Evolutionary conservation across 2,113 vertebrate genomes (phyloP).

Genomic region (Acrocephalus kingi): DNA sequence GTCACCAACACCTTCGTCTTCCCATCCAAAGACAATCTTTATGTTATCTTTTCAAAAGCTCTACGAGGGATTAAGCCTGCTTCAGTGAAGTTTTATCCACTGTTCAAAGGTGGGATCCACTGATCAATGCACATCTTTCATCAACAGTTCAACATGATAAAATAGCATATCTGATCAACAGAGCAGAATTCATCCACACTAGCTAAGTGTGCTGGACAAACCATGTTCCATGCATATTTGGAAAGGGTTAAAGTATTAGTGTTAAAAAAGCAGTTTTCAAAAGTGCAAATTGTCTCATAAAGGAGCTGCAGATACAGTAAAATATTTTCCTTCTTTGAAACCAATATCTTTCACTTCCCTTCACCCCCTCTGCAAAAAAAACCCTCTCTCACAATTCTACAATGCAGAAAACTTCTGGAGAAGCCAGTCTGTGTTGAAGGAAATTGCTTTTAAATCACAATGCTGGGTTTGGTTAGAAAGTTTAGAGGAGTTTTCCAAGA

Average conservation of each 20-base stretch:
- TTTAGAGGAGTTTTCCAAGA: conserved; percentile 25
- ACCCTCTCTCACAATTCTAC: conserved; percentile 1
- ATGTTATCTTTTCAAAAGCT: conserved; percentile 8
- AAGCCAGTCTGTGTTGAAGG: neutral
- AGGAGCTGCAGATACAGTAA: conserved; percentile 64
- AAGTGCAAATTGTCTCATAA: conserved; percentile 78
- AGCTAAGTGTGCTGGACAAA: conserved; percentile 49
- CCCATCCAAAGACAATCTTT: conserved; percentile 28
- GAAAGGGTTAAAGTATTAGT: conserved; percentile 75
- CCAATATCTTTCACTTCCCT: conserved; percentile 50
- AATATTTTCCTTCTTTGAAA: conserved; percentile 59
- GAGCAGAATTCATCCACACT: conserved; percentile 42
- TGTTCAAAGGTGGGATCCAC: conserved; percentile 33
- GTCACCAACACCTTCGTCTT: neutral
- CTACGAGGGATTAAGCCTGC: conserved; percentile 31
- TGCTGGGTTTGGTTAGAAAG: conserved; percentile 17
- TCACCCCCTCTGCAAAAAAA: neutral
- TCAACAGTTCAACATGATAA: conserved; percentile 37
- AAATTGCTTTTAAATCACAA: conserved; percentile 47
- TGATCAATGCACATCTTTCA: conserved; percentile 28
- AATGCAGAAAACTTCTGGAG: conserved; percentile 22
- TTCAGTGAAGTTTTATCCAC: conserved; percentile 22
- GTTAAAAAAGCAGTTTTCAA: conserved; percentile 78
- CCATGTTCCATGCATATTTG: conserved; percentile 49
- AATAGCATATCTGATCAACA: conserved; percentile 20